Evolutionary conservation across 1,140 invertebrate genomes (phyloP).

Genomic region (Coptotermes formosanus): DNA sequence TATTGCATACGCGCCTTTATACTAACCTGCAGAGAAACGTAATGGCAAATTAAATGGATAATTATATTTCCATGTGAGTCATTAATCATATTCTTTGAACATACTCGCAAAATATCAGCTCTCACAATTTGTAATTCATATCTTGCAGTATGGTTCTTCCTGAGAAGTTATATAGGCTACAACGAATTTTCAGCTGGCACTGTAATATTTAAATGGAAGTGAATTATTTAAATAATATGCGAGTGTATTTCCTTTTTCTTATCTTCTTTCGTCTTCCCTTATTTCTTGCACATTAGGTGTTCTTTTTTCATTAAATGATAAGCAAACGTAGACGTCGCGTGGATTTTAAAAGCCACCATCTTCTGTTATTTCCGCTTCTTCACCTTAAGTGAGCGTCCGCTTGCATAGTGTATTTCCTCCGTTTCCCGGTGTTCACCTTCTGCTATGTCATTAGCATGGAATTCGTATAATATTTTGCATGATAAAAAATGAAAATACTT

Average conservation of each 20-base stretch:
- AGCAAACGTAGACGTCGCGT: not conserved
- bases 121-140: no score
- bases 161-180: not conserved
- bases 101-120: no score
- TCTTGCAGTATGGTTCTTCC: no score
- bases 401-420: not conserved
- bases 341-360: not conserved
- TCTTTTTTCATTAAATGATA: slow-evolving; percentile 4
- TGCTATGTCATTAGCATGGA: not conserved
- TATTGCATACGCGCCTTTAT: no score
- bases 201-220: not conserved
- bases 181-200: not conserved
- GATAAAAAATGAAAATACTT: no score
- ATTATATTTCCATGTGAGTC: no score
- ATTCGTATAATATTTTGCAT: no score
- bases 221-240: slow-evolving; percentile 18
- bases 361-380: not conserved
- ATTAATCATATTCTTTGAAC: no score
- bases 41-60: no score
- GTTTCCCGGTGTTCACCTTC: not conserved
- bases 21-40: no score
- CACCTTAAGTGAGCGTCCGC: not conserved
- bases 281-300: not conserved
- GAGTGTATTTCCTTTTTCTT: not conserved
- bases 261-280: not conserved